phyloP scores from a whole-genome alignment of 2,888 invertebrate species.

The Mythimna loreyi region DNA sequence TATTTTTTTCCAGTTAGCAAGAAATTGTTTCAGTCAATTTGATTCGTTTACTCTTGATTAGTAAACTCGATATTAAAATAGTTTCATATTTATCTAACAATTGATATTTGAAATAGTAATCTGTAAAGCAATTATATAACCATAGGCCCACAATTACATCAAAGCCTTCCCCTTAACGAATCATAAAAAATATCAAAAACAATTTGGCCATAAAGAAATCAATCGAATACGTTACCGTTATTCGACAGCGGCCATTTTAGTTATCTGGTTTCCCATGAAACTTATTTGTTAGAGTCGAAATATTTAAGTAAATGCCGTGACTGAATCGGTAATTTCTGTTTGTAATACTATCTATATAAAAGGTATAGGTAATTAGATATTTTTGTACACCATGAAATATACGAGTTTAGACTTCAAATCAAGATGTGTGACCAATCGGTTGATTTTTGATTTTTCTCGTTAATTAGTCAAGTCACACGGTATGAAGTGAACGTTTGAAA shows the following conservation, averaged over 20 bases:
- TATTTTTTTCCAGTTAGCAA: not conserved
- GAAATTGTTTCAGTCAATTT: not conserved
- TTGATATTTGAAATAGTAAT: not conserved
- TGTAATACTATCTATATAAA: slow-evolving; percentile 74
- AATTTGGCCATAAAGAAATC: slow-evolving; percentile 83
- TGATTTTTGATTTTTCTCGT: slow-evolving; percentile 64
- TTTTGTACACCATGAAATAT: slow-evolving; percentile 61
- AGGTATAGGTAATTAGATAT: slow-evolving; percentile 59
- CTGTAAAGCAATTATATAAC: not conserved
- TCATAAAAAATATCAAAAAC: slow-evolving; percentile 76
- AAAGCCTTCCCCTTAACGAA: slow-evolving; percentile 74
- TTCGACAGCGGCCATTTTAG: slow-evolving; percentile 71
- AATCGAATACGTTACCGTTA: slow-evolving; percentile 81
- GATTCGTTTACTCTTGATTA: not conserved
- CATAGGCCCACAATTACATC: slow-evolving; percentile 15
- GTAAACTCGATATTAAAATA: not conserved
- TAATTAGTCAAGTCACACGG: slow-evolving; percentile 61
- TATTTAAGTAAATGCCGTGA: slow-evolving; percentile 79
- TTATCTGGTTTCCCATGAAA: slow-evolving; percentile 81
- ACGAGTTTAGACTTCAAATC: slow-evolving; percentile 38
- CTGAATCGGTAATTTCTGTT: slow-evolving; percentile 80
- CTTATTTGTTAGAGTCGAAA: slow-evolving; percentile 72
- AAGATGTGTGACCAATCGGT: slow-evolving; percentile 57
- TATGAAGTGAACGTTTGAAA: slow-evolving; percentile 1
- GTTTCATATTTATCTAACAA: not conserved